A percentile compares a stretch with the other conserved stretches of the same genome.
Evolutionary conservation across 1,140 invertebrate genomes (phyloP).

Genomic region (Drosophila pachea): DNA sequence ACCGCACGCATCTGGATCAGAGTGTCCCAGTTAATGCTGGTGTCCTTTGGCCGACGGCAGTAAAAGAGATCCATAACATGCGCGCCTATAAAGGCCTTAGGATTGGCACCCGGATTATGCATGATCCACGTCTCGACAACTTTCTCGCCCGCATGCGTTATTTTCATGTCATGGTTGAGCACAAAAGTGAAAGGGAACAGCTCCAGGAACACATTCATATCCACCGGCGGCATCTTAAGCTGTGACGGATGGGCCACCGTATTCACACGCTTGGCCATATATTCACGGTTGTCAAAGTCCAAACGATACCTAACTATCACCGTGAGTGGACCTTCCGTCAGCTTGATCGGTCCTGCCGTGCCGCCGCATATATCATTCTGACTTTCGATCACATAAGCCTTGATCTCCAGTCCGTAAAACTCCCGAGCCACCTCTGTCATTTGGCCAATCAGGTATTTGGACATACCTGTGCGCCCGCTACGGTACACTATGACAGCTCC

Average conservation of each 20-base stretch:
- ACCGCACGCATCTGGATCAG: constrained; percentile 85
- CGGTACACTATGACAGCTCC: constrained; percentile 90
- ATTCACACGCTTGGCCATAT: constrained; percentile 80
- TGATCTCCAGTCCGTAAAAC: constrained; percentile 87
- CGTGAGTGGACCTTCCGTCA: constrained; percentile 80
- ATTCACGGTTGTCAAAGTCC: constrained; percentile 90
- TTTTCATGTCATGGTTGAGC: constrained; percentile 72
- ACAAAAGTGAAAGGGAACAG: constrained; percentile 85
- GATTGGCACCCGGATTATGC: constrained; percentile 79
- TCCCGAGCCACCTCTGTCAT: constrained; percentile 89
- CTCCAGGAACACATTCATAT: constrained; percentile 84
- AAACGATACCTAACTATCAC: constrained; percentile 86
- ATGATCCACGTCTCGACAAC: constrained; percentile 86
- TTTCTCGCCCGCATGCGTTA: constrained; percentile 83
- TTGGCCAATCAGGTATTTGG: constrained; percentile 91
- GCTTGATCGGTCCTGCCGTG: constrained; percentile 70
- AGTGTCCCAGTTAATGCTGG: constrained; percentile 86
- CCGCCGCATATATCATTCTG: constrained; percentile 79
- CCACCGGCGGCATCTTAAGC: constrained; percentile 82
- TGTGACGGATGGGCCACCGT: constrained; percentile 80
- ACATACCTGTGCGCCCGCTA: constrained; percentile 87
- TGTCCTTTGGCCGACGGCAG: constrained; percentile 86
- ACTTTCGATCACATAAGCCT: constrained; percentile 85
- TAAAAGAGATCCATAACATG: constrained; percentile 84
- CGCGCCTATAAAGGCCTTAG: constrained; percentile 81